A percentile compares a stretch with the other conserved stretches of the same genome.
Evolutionary conservation across 2,113 vertebrate species (phyloP).

Genomic region (Balaeniceps rex): DNA sequence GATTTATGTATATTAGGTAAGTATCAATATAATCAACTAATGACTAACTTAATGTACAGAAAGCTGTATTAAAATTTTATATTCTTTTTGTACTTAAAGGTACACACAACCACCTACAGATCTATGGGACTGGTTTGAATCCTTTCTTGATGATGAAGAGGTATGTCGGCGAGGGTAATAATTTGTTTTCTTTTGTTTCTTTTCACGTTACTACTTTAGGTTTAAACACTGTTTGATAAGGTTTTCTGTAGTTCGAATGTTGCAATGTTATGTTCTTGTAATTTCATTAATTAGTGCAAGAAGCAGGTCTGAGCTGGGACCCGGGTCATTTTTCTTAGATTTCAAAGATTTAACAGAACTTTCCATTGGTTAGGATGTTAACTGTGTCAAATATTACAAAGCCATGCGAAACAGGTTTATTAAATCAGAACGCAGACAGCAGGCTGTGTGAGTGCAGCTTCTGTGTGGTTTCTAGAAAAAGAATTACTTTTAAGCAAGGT

Average conservation of each 20-base stretch:
- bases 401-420: neutral
- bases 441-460: neutral
- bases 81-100: conserved; percentile 72
- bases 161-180: conserved; percentile 99
- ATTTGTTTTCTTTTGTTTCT: conserved; percentile 77
- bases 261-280: neutral
- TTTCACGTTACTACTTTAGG: neutral
- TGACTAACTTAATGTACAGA: neutral
- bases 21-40: neutral
- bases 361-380: neutral
- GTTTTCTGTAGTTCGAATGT: neutral
- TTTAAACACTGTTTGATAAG: neutral
- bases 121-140: conserved; percentile 97
- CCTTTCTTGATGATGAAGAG: conserved; percentile 99
- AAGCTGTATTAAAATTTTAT: neutral
- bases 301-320: neutral
- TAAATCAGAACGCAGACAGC: neutral
- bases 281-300: neutral
- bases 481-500: neutral
- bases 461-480: neutral
- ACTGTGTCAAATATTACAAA: neutral
- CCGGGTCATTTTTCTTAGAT: neutral
- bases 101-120: conserved; percentile 98
- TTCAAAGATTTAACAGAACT: neutral
- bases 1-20: conserved; percentile 99